Evolutionary conservation across 2,797 vertebrate species (phyloP), one percentile per base, ranked within the genome.

Genomic region (Melanotaenia pygmaea): DNA sequence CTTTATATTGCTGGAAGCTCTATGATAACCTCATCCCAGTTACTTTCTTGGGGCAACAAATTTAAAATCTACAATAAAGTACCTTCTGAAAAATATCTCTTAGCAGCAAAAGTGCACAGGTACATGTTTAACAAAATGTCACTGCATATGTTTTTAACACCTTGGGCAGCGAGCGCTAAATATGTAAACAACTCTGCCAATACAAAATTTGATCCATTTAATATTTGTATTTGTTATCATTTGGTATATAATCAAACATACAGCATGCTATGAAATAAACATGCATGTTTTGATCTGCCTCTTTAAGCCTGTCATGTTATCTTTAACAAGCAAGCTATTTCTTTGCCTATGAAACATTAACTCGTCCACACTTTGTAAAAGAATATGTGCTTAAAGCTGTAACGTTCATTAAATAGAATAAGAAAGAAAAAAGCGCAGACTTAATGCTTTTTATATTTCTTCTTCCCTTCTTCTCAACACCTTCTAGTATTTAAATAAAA

Each of bases 21-120:
- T 24, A 38, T 14, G 35, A 32, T 38, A 71, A 51, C 53, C 47
- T 59, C 68, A 18, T 28, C 11, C 47, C 53, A 75, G 72, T 67
- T 28, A 35, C 8, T 40, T 40, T 35, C 26, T 14, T 3, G 5
- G 32, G 4, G 13, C 22, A 32, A 58, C 16, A 43, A 20, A 32
- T 56, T 65, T 62, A 11, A 67, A 32, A 50, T 51, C 4, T 57
- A 70, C 60, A 73, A 77, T 59, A 64, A 75, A 61, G 30, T 34
- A 59, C 43, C 26, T 59, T 12, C 18, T 2, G 22, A 64, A 66
- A 64, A 45, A 3, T 6, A 60, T 57, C 47, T 54, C 18, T 67
- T 1, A 57, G n/a, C 16, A 43, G 22, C 28, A 26, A n/a, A 16
- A n/a, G 13, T 18, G 4, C 12, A 8, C 10, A 30, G 45, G 30